Percentiles rank a stretch among this genome's conserved stretches.
These are phyloP conservation scores for Terrapene triunguis DNA, from an alignment of 2,113 vertebrate genomes.

Conservation along the genomic window DNA sequence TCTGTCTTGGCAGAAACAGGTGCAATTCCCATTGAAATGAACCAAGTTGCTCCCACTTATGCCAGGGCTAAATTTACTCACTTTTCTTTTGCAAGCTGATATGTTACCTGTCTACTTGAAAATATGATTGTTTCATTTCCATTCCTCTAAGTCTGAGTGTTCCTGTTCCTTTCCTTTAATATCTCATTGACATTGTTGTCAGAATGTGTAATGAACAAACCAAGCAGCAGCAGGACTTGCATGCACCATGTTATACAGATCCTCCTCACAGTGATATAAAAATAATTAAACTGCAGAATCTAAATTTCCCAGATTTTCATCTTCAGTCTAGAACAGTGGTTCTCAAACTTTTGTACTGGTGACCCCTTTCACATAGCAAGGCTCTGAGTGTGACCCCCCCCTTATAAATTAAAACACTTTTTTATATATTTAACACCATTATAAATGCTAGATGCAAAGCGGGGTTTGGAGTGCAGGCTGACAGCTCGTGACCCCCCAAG, in stretches of 20 bases:
- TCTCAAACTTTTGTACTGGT: no score
- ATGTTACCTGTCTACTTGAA: not conserved
- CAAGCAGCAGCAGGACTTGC: not conserved
- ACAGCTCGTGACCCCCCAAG: no score
- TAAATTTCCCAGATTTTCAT: not conserved
- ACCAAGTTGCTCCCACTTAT: not conserved
- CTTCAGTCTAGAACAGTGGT: not conserved
- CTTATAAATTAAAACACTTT: no score
- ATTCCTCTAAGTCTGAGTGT: not conserved
- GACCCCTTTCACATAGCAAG: no score
- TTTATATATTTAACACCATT: no score
- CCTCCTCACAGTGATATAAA: not conserved
- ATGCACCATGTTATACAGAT: not conserved
- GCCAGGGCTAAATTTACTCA: not conserved
- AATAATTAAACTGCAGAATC: not conserved
- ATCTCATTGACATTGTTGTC: not conserved
- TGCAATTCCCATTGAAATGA: not conserved
- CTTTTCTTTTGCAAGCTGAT: not conserved
- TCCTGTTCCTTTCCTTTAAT: not conserved
- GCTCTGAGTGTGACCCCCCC: no score
- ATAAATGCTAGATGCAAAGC: no score
- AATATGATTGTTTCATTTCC: not conserved
- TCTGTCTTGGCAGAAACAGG: not conserved
- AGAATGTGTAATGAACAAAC: not conserved
- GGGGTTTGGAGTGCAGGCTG: no score